phyloP scores from a whole-genome alignment of 2,797 vertebrate species.

The Valencia hispanica region DNA sequence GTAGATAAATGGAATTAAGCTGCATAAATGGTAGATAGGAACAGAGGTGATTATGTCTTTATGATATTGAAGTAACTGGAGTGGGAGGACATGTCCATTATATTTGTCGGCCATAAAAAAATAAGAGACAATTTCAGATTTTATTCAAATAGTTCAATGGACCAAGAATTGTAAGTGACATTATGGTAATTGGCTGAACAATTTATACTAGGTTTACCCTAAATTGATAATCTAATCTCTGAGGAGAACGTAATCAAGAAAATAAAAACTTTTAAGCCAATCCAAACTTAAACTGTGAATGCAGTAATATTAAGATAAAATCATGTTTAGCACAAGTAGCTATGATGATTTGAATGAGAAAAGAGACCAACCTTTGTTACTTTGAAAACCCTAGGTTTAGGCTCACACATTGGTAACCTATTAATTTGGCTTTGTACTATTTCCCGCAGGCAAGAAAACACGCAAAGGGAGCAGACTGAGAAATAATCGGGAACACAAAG shows the following conservation, averaged over 20 bases:
- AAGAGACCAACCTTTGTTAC: not conserved
- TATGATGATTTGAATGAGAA: not conserved
- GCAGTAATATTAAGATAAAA: not conserved
- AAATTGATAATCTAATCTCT: not conserved
- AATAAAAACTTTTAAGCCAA: not conserved
- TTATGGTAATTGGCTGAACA: not conserved
- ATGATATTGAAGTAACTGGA: slow-evolving; percentile 59
- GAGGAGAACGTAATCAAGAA: not conserved
- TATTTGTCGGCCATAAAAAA: slow-evolving; percentile 32
- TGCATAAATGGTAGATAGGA: slow-evolving; percentile 56
- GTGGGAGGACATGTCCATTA: slow-evolving; percentile 37
- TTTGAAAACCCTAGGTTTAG: not conserved
- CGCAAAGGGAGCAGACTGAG: slow-evolving; percentile 6
- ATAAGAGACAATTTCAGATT: not conserved
- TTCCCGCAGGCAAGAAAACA: not conserved
- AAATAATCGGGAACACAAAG: slow-evolving; percentile 10
- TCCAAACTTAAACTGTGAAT: not conserved
- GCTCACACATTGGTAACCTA: slow-evolving; percentile 2
- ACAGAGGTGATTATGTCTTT: slow-evolving; percentile 71
- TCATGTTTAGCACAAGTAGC: not conserved
- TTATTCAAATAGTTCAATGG: not conserved
- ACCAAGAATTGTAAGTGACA: not conserved
- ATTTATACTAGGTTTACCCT: not conserved
- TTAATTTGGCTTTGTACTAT: not conserved
- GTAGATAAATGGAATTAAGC: slow-evolving; percentile 72